Evolutionary conservation across 2,797 vertebrate species (phyloP), one percentile per base, ranked within the genome.

Genomic region (Pseudochromis fuscus): DNA sequence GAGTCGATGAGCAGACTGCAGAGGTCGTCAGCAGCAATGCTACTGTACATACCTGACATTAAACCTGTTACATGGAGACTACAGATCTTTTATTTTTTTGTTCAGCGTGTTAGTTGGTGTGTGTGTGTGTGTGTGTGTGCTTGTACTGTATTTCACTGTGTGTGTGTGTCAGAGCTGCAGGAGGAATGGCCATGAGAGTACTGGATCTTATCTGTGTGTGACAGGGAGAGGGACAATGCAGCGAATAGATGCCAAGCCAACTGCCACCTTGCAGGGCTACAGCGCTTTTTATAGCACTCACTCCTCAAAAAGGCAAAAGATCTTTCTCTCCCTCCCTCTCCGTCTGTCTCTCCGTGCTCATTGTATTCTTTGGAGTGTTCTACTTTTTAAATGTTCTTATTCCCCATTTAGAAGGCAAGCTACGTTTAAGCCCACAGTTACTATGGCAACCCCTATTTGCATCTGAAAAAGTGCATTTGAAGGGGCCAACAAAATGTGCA

Each of bases 361-460:
- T 90, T 90, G 85, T 91, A 82, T 90, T 89, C 79, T 90, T 87
- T 86, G 71, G 86, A 89, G 83, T 90, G 91, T 90, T 92, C 88
- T 79, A 92, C 92, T 91, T 93, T 92, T 92, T 87, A 89, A 91
- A 90, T 84, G 86, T 91, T 90, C 85, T 92, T 90, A 87, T 90
- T 90, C 85, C 84, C 83, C 80, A 90, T 93, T 92, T 91, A 89
- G 86, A 89, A 87, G 75, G 72, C 82, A 67, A 89, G 88, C 74
- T 87, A 84, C 82, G 78, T 93, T 92, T 92, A 92, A 94, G 91
- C 88, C 85, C 85, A 85, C 87, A 84, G 94, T 94, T 95, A 92
- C 94, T 91, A 94, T 95, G 93, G 93, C 92, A 95, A 95, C 94
- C 87, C 81, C 80, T 92, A 92, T 94, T 94, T 94, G 92, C 92